Conservation (phyloP, 2,888 invertebrate genomes). For the Cotesia congregata region DNA sequence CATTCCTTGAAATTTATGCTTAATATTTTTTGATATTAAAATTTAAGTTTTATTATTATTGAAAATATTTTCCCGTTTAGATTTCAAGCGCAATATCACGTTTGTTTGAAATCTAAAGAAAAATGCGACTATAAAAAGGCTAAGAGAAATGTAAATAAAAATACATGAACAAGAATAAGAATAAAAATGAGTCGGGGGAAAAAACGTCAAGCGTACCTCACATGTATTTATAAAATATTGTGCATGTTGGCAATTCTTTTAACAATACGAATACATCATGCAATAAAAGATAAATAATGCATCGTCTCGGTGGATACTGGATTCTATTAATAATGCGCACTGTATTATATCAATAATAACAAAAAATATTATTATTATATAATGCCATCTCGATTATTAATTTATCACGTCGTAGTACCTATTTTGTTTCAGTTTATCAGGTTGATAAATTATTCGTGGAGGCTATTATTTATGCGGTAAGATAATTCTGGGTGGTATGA, state of each 20-base stretch:
- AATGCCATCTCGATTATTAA: neutral
- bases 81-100: constrained; percentile 27
- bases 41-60: constrained; percentile 52
- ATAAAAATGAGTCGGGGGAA: neutral
- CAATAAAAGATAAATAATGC: neutral
- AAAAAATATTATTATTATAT: neutral
- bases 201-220: neutral
- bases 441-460: neutral
- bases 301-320: neutral
- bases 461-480: neutral
- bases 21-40: neutral
- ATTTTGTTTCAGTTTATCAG: neutral
- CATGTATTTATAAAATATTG: neutral
- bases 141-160: constrained; percentile 37
- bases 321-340: neutral
- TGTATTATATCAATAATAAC: neutral
- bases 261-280: neutral
- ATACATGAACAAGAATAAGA: neutral
- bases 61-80: constrained; percentile 44
- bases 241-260: neutral
- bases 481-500: neutral
- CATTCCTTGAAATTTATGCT: neutral
- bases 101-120: constrained; percentile 22
- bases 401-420: neutral
- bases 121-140: neutral